Conservation (phyloP, 2,888 invertebrate genomes). For the Mycogona germanica region DNA sequence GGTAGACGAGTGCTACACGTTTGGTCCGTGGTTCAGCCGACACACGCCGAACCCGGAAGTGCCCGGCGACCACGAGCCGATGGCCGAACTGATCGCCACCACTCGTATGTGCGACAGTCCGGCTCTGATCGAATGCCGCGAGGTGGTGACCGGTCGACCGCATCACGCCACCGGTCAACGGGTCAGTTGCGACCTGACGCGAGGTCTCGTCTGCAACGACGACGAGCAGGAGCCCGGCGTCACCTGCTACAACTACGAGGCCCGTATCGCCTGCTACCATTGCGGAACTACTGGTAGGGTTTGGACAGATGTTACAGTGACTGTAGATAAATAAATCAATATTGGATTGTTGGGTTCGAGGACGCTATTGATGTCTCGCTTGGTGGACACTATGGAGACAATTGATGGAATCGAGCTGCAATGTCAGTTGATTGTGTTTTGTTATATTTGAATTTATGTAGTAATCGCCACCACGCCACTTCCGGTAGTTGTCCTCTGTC, state of each 20-base stretch:
- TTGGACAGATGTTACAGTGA: no score
- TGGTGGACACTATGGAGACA: no score
- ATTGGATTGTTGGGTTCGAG: no score
- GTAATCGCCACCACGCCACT: constrained; percentile 19
- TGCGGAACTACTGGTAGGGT: constrained; percentile 16
- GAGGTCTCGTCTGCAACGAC: constrained; percentile 16
- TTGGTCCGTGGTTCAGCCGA: constrained; percentile 30
- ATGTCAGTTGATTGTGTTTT: no score
- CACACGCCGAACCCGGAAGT: constrained; percentile 26
- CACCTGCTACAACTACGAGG: constrained; percentile 30
- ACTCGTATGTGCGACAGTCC: constrained; percentile 25
- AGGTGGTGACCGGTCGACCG: constrained; percentile 1
- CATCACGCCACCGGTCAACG: constrained; percentile 13
- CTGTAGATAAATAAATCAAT: no score
- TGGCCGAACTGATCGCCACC: constrained; percentile 26
- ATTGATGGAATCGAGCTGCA: no score
- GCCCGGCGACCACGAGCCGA: constrained; percentile 29
- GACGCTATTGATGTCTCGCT: no score
- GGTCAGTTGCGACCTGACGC: constrained; percentile 17
- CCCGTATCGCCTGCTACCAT: constrained; percentile 30
- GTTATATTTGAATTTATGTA: no score
- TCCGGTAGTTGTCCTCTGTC: constrained; percentile 27
- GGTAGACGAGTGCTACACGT: constrained; percentile 28
- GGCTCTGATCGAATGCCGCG: constrained; percentile 22
- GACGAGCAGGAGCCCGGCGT: constrained; percentile 5